Evolutionary conservation across 1,140 invertebrate species (phyloP).

Genomic region (Wasmannia auropunctata): DNA sequence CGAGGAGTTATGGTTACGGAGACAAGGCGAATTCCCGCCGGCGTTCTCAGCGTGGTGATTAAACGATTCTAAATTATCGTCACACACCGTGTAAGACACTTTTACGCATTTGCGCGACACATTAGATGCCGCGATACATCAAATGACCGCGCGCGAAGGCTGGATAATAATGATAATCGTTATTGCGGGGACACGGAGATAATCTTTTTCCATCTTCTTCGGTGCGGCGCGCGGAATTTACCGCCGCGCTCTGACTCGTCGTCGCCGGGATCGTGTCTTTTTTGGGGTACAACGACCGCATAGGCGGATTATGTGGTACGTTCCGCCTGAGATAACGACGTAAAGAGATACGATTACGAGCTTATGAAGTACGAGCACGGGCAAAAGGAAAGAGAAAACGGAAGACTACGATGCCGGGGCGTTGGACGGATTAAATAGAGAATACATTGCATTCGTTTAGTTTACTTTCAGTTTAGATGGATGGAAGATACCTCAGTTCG

Average conservation of each 20-base stretch:
- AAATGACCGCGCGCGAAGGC: background rate
- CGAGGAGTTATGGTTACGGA: constrained; percentile 24
- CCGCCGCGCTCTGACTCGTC: constrained; percentile 23
- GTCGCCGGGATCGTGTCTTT: constrained; percentile 31
- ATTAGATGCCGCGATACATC: constrained; percentile 38
- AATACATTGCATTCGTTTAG: constrained; percentile 12
- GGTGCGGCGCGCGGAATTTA: constrained; percentile 5
- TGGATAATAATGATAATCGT: constrained; percentile 46
- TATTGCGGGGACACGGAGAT: background rate
- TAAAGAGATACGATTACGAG: constrained; percentile 58
- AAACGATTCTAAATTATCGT: constrained; percentile 46
- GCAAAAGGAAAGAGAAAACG: constrained; percentile 15
- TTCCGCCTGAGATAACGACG: constrained; percentile 55
- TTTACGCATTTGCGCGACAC: constrained; percentile 28
- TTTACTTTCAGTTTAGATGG: background rate
- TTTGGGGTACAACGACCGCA: constrained; percentile 53
- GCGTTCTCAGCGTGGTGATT: constrained; percentile 11
- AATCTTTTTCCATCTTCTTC: constrained; percentile 21
- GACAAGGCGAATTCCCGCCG: background rate
- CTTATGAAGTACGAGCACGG: constrained; percentile 38
- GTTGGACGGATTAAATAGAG: constrained; percentile 34
- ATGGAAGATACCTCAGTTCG: background rate
- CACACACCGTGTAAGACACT: background rate
- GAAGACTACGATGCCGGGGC: background rate
- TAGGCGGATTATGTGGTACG: constrained; percentile 44